Evolutionary conservation across 2,797 vertebrate genomes (phyloP), one percentile per base, ranked within the genome.

Genomic region (Coracias cyanogaster): DNA sequence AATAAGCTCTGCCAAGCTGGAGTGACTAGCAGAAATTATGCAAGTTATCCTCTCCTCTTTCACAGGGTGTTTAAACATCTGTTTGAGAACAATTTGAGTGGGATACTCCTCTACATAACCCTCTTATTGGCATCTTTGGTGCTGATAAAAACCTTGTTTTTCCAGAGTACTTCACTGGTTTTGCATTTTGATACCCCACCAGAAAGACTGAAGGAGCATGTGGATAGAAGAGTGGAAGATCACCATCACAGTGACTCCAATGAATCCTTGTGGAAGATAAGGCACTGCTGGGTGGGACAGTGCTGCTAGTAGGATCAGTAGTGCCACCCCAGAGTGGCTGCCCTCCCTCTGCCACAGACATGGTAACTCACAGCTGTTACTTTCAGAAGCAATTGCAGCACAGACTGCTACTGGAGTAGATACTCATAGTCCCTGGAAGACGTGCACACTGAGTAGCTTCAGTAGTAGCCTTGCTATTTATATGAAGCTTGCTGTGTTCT

Each of bases 301-400:
- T 16, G n/a, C 39, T 82, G 60, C n/a, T 3, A 3, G 3, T 43
- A 35, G 35, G 5, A 62, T 52, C 17, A 7, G 17, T 26, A 41
- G 10, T 57, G 37, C 31, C n/a, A 28, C 35, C n/a, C 20, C 62
- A 57, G 45, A 67, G 46, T 64, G 57, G 16, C 49, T 84, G 14
- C 18, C 29, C 52, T 78, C 26, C 31, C 20, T 24, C 45, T 86
- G 24, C n/a, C 45, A 29, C 4, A 57, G 58, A 28, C 21, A 43
- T 2, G 2, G 15, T 25, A 62, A 37, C 46, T 83, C 60, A 66
- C 35, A 73, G n/a, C 15, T 2, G 2, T n/a, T 62, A 26, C 22
- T 90, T 79, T 79, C 49, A 66, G 39, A 54, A 78, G 45, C 20
- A 35, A 71, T 71, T 94, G 86, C n/a, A 86, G 52, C 54, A 52